phyloP scores from a whole-genome alignment of 2,113 vertebrate species.

The Poecile atricapillus region DNA sequence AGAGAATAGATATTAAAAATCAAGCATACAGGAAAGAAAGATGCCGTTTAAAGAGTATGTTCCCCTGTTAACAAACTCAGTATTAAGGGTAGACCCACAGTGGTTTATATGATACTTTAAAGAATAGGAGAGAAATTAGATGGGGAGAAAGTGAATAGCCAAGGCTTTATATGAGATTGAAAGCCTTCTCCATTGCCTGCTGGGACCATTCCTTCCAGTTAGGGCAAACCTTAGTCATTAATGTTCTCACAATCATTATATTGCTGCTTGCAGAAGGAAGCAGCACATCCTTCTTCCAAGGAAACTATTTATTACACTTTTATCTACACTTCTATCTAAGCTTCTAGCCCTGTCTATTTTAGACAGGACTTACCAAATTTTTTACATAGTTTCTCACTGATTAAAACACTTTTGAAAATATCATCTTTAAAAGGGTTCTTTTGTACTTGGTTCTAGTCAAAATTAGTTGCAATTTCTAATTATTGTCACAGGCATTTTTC shows the following conservation, averaged over 20 bases:
- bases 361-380: not conserved
- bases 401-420: not conserved
- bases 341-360: not conserved
- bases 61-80: not conserved
- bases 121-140: not conserved
- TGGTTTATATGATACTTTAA: not conserved
- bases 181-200: not conserved
- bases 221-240: not conserved
- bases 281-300: not conserved
- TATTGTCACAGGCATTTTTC: not conserved
- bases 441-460: accelerated
- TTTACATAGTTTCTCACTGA: not conserved
- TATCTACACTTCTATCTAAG: not conserved
- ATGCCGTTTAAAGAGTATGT: not conserved
- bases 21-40: not conserved
- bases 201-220: not conserved
- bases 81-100: not conserved
- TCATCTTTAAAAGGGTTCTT: not conserved
- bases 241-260: not conserved
- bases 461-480: not conserved
- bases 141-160: accelerated
- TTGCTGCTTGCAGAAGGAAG: not conserved
- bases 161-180: not conserved
- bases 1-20: not conserved
- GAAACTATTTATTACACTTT: not conserved